Base-by-base conservation (phyloP, 2,113 vertebrate genomes). In the Orthonyx spaldingii region DNA sequence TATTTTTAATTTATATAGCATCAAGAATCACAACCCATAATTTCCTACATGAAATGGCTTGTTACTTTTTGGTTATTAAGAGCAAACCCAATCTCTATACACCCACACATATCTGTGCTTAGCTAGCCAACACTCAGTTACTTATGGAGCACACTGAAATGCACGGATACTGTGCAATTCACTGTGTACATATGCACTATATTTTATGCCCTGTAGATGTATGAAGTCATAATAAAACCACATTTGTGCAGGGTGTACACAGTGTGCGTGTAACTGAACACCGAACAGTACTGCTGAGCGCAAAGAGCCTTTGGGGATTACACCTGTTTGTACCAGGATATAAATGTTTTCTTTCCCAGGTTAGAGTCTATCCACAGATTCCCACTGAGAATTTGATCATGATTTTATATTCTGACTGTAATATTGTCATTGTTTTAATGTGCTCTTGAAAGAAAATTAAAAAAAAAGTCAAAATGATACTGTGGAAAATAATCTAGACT, bases 381-480 rank as follows among this genome's bases (percentile, higher is more conserved):
- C 32, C 80, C 71, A 47, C 1, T 49, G 78, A 95, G 64, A 94
- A 92, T 88, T 93, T 76, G 42, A 53, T 94, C 71, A 60, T 35
- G 35, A 57, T 91, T 95, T 96, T 84, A 88, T 93, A 69, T 60
- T 60, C 78, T 85, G 86, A 84, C 88, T 85, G 87, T 94, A 97
- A 90, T 94, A 91, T 64, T 95, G 53, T 86, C 19, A 3, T 94
- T 95, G 52, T 84, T 90, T 86, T 90, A 92, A 84, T 0, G 0
- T 53, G 28, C 17, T 80, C 49, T 92, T 93, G 80, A 66, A 69
- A 88, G 93, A 50, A 91, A 87, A 60, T 94, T 63, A 89, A 50
- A 89, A 86, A 64, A 94, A 22, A 93, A 76, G 35, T 75, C 68
- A 93, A 89, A 95, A 80, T 41, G 23, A 86, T 84, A 63, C 56